phyloP scores from a whole-genome alignment of 2,113 vertebrate genomes.

The Myrmecophaga tridactyla region DNA sequence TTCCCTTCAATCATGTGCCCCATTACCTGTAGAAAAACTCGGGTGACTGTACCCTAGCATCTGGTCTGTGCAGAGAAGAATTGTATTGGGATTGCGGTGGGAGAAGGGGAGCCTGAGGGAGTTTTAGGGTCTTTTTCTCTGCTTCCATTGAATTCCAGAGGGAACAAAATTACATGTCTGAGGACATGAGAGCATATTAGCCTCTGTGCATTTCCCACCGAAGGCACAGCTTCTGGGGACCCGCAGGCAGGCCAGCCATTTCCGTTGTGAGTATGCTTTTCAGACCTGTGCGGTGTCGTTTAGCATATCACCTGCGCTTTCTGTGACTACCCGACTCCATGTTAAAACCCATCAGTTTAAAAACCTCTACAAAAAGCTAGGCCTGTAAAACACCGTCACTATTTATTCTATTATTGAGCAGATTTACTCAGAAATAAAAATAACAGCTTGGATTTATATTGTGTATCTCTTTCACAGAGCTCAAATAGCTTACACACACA shows the following conservation, averaged over 20 bases:
- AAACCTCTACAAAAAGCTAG: slow-evolving; percentile 49
- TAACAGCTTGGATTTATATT: slow-evolving; percentile 49
- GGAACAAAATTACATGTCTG: background rate
- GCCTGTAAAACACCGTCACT: slow-evolving; percentile 42
- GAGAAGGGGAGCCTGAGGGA: background rate
- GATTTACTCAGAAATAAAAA: slow-evolving; percentile 70
- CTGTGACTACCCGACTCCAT: slow-evolving; percentile 28
- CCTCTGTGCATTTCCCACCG: background rate
- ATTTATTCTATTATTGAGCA: slow-evolving; percentile 51
- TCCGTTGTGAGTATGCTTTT: background rate
- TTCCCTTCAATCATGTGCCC: background rate
- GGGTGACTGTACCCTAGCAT: background rate
- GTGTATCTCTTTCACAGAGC: slow-evolving; percentile 9
- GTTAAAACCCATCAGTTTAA: slow-evolving; percentile 47
- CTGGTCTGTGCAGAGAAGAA: background rate
- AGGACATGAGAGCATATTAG: slow-evolving; percentile 6
- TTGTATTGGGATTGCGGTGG: background rate
- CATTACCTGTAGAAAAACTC: background rate
- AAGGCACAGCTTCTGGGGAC: background rate
- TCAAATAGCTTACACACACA: slow-evolving; percentile 7
- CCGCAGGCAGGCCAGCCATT: background rate
- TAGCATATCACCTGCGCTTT: background rate
- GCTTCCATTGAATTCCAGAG: background rate
- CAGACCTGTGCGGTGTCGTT: background rate
- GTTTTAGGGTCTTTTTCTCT: background rate